Conservation (phyloP, 2,113 vertebrate species). For the Peromyscus leucopus region DNA sequence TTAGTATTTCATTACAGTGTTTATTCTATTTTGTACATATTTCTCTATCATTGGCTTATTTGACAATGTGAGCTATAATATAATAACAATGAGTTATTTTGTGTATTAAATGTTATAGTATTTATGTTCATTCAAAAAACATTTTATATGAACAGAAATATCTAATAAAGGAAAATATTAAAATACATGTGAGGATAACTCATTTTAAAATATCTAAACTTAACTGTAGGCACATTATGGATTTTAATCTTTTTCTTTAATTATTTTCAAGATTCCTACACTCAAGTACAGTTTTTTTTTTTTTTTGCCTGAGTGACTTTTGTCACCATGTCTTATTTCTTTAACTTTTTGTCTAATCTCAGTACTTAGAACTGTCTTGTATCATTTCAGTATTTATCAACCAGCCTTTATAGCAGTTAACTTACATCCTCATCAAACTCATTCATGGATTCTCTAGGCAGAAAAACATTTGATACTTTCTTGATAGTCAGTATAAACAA, state of each 20-base stretch:
- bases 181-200: neutral
- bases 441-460: neutral
- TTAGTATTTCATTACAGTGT: neutral
- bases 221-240: neutral
- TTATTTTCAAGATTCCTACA: neutral
- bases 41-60: neutral
- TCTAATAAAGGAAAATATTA: neutral
- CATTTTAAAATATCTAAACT: constrained; percentile 1
- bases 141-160: neutral
- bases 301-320: neutral
- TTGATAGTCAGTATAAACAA: neutral
- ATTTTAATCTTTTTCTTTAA: neutral
- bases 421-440: neutral
- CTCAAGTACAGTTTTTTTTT: neutral
- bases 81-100: neutral
- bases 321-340: neutral
- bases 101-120: neutral
- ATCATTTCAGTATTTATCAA: neutral
- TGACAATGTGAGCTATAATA: neutral
- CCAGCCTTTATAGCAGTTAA: neutral
- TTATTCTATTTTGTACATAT: neutral
- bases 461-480: neutral
- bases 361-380: neutral
- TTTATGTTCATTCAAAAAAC: neutral
- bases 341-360: neutral